Evolutionary conservation across 2,888 invertebrate genomes (phyloP).

Genomic region (Eledona agricola): DNA sequence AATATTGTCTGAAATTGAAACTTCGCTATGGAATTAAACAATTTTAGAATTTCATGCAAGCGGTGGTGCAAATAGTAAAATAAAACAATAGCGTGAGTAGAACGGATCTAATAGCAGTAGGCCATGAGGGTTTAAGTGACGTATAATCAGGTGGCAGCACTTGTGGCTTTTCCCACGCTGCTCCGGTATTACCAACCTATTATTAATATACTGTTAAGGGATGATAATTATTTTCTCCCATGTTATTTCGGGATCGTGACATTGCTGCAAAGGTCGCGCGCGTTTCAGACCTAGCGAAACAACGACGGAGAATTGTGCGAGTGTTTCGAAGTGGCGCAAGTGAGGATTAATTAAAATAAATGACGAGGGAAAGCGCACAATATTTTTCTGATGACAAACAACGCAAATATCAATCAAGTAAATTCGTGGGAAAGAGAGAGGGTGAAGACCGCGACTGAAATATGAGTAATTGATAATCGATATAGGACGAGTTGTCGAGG

Average conservation of each 20-base stretch:
- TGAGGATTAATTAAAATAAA: slow-evolving; percentile 34
- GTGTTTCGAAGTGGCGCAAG: background rate
- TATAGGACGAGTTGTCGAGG: slow-evolving; percentile 54
- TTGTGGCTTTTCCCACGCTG: slow-evolving; percentile 62
- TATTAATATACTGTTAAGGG: slow-evolving; percentile 62
- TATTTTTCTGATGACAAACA: slow-evolving; percentile 51
- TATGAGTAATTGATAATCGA: slow-evolving; percentile 62
- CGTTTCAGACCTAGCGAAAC: no score
- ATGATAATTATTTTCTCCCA: slow-evolving; percentile 57
- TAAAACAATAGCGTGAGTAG: slow-evolving; percentile 52
- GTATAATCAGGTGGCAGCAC: slow-evolving; percentile 64
- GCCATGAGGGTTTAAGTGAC: slow-evolving; percentile 59
- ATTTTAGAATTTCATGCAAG: slow-evolving; percentile 27
- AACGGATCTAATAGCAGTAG: slow-evolving; percentile 55
- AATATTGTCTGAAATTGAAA: no score
- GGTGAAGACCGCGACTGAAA: slow-evolving; percentile 51
- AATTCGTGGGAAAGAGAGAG: slow-evolving; percentile 41
- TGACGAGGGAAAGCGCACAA: slow-evolving; percentile 30
- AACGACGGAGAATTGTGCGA: slow-evolving; percentile 7
- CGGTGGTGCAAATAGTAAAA: slow-evolving; percentile 26
- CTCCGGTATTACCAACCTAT: slow-evolving; percentile 59
- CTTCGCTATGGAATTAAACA: no score
- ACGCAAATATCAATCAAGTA: slow-evolving; percentile 51
- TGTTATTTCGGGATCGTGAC: slow-evolving; percentile 43
- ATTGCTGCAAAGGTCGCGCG: background rate